Conservation (phyloP, 2,888 invertebrate genomes). For the Ischnus inquisitorius region DNA sequence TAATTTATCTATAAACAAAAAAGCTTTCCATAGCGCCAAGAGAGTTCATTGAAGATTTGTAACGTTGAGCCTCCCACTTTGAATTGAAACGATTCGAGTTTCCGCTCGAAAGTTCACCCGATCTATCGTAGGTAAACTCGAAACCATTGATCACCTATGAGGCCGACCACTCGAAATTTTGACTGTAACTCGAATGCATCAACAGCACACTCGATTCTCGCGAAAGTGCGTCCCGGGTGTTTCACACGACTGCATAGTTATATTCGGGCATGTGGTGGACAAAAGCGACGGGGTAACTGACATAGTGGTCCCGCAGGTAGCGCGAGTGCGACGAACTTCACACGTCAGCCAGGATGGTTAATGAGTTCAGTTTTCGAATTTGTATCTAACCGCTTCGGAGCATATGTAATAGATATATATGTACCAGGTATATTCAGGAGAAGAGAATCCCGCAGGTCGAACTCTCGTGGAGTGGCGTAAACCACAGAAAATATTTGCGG, state of each 20-base stretch:
- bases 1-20: background rate
- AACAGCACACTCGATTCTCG: conserved; percentile 34
- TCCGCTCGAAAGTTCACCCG: background rate
- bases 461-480: conserved; percentile 48
- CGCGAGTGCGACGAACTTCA: conserved; percentile 46
- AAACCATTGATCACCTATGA: conserved; percentile 43
- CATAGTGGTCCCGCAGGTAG: conserved; percentile 51
- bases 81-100: background rate
- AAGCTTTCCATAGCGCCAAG: background rate
- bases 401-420: background rate
- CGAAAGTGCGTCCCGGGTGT: conserved; percentile 17
- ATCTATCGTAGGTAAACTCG: conserved; percentile 21
- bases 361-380: conserved; percentile 71
- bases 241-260: background rate
- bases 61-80: background rate
- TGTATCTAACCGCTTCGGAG: conserved; percentile 29
- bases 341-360: conserved; percentile 65
- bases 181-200: conserved; percentile 9
- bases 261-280: conserved; percentile 21
- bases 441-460: conserved; percentile 56
- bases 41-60: background rate
- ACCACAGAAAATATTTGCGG: conserved; percentile 60
- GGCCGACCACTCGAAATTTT: conserved; percentile 21
- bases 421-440: background rate
- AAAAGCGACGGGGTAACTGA: conserved; percentile 12